phyloP scores from a whole-genome alignment of 35 echinoderm and acorn worm genomes.

The Chiridota heheva region DNA sequence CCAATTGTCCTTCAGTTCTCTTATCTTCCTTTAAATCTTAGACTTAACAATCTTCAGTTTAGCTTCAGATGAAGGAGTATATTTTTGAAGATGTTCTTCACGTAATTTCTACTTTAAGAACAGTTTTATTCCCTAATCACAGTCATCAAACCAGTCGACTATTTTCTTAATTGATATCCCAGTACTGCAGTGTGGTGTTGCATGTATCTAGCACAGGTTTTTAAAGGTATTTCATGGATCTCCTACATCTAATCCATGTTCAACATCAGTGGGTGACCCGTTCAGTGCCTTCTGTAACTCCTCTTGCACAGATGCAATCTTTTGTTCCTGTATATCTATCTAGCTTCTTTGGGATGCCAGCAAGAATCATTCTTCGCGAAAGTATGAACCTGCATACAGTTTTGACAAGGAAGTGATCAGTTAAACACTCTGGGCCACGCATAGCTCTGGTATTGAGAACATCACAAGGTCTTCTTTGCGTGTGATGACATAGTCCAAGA shows the following conservation, averaged over 20 bases:
- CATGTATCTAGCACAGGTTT: conserved; percentile 21
- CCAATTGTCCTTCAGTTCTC: no score
- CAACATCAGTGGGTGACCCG: not conserved
- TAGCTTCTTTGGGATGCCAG: conserved; percentile 23
- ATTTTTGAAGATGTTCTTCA: no score
- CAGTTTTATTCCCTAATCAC: conserved; percentile 36
- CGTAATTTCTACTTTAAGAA: conserved; percentile 26
- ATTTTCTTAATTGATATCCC: conserved; percentile 2
- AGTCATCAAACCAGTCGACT: conserved; percentile 30
- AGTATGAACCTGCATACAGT: conserved; percentile 21
- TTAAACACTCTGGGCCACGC: conserved; percentile 48
- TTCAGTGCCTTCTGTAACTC: not conserved
- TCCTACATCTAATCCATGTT: not conserved
- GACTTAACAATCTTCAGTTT: no score
- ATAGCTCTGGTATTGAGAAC: conserved; percentile 43
- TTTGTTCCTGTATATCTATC: not conserved
- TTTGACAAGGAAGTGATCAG: conserved; percentile 45
- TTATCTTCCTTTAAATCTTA: no score
- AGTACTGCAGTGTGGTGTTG: conserved; percentile 26
- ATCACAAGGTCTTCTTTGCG: conserved; percentile 27
- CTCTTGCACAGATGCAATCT: not conserved
- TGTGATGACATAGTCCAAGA: conserved; percentile 76
- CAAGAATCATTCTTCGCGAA: conserved; percentile 11
- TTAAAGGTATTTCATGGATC: conserved; percentile 38
- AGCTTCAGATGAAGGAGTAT: no score